Evolutionary conservation across 1,140 invertebrate species (phyloP), one percentile per base, ranked within the genome.

Genomic region (Apis dorsata): DNA sequence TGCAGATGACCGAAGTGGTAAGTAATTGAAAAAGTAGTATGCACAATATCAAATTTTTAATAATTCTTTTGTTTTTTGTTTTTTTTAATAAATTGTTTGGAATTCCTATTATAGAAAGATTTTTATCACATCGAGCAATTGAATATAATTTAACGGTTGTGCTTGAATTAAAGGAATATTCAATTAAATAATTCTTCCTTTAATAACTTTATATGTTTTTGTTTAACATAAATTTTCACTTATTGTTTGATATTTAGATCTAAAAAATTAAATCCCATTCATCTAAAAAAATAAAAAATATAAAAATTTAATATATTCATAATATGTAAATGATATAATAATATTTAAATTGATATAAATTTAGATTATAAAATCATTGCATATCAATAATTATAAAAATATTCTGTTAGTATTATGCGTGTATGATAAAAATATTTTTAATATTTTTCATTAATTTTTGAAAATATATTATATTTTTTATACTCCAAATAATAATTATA

Each of bases 1-100:
- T 85, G 10, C 73, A 83, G n/a, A 83, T 87, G 66, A 70, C n/a
- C 5, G 86, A 88, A 55, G 44, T 88, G 53, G 87, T 88, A 28
- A 88, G 87, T 88, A 17, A 69, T 0, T n/a, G n/a, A 17, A 1
- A 11, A 15, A 24, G 21, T 10, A 2, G 0, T 1, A 24, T 77
- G n/a, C 34, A 59, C 21, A 19, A 59, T 21, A 59, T 59, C 15
- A 34, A 19, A 57, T 72, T 19, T 24, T 55, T 7, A 19, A 69
- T 24, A 13, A 55, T 34, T 53, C 34, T 1, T 49, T 28, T 53
- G 0, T 24, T 49, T 17, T 55, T 28, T 34, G 0, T 34, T 21
- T 13, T 68, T n/a, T n/a, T 65, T 65, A 34, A 15, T 15, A 2
- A 3, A 13, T n/a, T n/a, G 3, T n/a, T 21, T 15, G 28, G 9